Evolutionary conservation across 1,140 invertebrate genomes (phyloP).

Genomic region (Parasteatoda tepidariorum): DNA sequence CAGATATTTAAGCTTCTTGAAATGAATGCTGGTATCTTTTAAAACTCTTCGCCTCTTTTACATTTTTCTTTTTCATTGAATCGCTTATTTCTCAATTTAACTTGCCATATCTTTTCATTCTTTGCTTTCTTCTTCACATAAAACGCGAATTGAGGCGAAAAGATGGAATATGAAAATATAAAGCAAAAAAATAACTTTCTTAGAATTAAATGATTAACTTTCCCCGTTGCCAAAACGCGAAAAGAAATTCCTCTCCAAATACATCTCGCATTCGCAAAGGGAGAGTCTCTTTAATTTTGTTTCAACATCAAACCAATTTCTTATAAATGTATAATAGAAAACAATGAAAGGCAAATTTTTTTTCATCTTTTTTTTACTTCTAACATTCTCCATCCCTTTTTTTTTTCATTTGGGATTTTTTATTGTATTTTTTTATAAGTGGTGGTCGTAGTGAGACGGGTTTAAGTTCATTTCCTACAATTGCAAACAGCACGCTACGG

Average conservation of each 20-base stretch:
- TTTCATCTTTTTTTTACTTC: slow-evolving; percentile 6
- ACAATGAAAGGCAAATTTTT: slow-evolving; percentile 53
- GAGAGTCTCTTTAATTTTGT: slow-evolving; percentile 56
- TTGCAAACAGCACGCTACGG: slow-evolving; percentile 55
- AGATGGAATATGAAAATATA: slow-evolving; percentile 6
- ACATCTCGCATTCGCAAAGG: slow-evolving; percentile 29
- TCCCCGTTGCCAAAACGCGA: slow-evolving; percentile 50
- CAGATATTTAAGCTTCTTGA: background rate
- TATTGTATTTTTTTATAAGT: slow-evolving; percentile 56
- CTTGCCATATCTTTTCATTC: slow-evolving; percentile 50
- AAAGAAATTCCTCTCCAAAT: slow-evolving; percentile 47
- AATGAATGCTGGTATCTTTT: background rate
- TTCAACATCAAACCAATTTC: slow-evolving; percentile 61
- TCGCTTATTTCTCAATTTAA: slow-evolving; percentile 52
- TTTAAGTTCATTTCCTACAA: slow-evolving; percentile 61
- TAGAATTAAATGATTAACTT: slow-evolving; percentile 61
- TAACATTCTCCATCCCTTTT: background rate
- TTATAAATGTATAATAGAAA: slow-evolving; percentile 61
- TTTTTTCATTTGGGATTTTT: background rate
- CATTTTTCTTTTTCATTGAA: slow-evolving; percentile 10
- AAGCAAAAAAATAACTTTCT: slow-evolving; percentile 27
- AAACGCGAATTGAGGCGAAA: slow-evolving; percentile 33
- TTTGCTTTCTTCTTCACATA: slow-evolving; percentile 36
- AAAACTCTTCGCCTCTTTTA: slow-evolving; percentile 12
- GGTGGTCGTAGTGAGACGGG: slow-evolving; percentile 58